These are phyloP conservation scores for Fragum whitleyi DNA, from an alignment of 2,888 invertebrate species.

Conservation along the genomic window DNA sequence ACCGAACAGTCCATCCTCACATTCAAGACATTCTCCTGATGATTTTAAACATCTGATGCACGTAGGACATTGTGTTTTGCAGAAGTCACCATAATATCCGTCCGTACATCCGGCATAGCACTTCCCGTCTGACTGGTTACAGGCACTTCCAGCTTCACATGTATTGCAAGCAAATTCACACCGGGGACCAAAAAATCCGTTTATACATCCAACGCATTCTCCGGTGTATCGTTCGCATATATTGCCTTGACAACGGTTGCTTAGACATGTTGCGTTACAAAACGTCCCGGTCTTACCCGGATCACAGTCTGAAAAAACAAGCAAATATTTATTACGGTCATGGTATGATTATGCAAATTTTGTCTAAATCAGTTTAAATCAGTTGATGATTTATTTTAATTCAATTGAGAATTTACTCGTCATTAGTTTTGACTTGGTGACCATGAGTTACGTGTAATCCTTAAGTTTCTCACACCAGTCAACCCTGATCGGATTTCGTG, in stretches of 20 bases:
- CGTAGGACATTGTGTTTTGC: conserved; percentile 32
- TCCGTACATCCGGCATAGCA: conserved; percentile 45
- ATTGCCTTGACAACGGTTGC: conserved; percentile 34
- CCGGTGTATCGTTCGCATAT: conserved; percentile 47
- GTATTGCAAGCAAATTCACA: conserved; percentile 42
- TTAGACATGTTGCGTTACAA: conserved; percentile 39
- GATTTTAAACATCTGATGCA: conserved; percentile 44
- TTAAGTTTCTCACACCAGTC: too few species aligned
- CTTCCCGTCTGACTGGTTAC: conserved; percentile 45
- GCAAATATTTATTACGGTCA: too few species aligned
- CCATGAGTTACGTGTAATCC: too few species aligned
- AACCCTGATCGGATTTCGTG: too few species aligned
- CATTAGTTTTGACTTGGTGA: too few species aligned
- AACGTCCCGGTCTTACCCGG: conserved; percentile 35
- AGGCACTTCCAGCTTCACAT: conserved; percentile 43
- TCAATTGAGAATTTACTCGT: neutral
- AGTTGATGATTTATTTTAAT: neutral
- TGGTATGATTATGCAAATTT: neutral
- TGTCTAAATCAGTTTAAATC: neutral
- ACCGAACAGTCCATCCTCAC: conserved; percentile 42
- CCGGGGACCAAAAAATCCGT: conserved; percentile 37
- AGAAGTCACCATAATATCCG: conserved; percentile 49
- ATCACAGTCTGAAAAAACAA: conserved; percentile 39
- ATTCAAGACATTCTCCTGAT: conserved; percentile 44
- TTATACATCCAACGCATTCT: conserved; percentile 38